Evolutionary conservation across 2,888 invertebrate species (phyloP).

Genomic region (Ametastegia equiseti): DNA sequence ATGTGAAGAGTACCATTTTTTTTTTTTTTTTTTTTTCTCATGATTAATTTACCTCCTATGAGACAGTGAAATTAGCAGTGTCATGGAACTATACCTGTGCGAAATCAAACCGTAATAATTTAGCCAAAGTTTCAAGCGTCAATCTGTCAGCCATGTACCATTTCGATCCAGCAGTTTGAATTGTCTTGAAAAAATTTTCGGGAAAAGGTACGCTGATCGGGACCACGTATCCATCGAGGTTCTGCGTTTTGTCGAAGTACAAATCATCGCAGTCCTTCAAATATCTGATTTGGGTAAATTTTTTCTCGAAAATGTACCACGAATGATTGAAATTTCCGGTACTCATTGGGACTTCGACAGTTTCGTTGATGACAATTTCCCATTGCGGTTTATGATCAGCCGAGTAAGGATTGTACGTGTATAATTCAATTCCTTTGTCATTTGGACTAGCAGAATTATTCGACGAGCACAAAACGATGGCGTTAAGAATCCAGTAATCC

Average conservation of each 20-base stretch:
- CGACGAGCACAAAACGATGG: neutral
- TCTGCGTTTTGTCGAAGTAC: constrained; percentile 22
- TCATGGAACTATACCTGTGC: neutral
- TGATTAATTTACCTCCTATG: too few species aligned
- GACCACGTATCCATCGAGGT: constrained; percentile 13
- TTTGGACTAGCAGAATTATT: neutral
- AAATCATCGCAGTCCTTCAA: neutral
- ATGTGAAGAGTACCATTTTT: too few species aligned
- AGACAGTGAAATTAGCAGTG: too few species aligned
- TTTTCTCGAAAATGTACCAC: neutral
- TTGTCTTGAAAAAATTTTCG: neutral
- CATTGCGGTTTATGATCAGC: neutral
- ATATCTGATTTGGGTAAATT: neutral
- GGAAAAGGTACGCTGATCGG: neutral
- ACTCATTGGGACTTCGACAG: neutral
- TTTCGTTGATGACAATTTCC: constrained; percentile 22
- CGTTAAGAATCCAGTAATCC: constrained; percentile 27
- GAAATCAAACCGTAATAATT: neutral
- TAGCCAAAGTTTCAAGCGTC: neutral
- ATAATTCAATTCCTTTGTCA: neutral
- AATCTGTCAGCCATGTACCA: neutral
- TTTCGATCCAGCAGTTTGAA: neutral
- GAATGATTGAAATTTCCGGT: neutral
- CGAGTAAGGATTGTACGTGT: constrained; percentile 25
- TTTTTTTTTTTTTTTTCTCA: neutral